A percentile compares a stretch with the other conserved stretches of the same genome.
phyloP scores from a whole-genome alignment of 2,113 vertebrate species.

The Bungarus multicinctus region DNA sequence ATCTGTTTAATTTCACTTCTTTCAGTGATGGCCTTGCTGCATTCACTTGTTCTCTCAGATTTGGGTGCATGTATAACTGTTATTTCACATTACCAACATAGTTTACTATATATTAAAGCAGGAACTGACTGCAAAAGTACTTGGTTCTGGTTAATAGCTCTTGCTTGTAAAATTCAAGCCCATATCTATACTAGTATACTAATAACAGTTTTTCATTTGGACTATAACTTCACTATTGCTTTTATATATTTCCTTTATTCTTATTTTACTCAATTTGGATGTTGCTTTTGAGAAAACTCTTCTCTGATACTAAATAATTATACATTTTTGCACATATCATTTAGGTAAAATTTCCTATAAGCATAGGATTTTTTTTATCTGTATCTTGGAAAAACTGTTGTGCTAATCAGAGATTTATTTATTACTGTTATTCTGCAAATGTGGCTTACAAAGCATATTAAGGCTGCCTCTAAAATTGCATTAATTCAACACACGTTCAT shows the following conservation, averaged over 20 bases:
- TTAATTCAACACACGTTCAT: neutral
- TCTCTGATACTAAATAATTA: neutral
- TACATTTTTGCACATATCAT: neutral
- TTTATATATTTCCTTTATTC: neutral
- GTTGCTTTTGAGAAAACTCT: neutral
- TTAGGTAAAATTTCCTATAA: neutral
- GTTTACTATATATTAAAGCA: neutral
- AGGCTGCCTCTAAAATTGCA: neutral
- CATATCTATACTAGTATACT: neutral
- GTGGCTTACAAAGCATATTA: neutral
- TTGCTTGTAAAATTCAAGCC: neutral
- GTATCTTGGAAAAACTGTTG: neutral
- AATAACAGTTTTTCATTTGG: neutral
- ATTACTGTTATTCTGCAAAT: neutral
- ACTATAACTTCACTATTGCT: neutral
- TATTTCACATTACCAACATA: neutral
- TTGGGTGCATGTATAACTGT: neutral
- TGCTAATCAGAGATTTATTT: neutral
- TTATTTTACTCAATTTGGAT: neutral
- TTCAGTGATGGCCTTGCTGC: neutral
- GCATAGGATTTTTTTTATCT: neutral
- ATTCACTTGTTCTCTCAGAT: neutral
- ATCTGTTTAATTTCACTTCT: conserved; percentile 1
- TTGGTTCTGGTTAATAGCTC: neutral
- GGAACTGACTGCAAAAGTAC: neutral